These are phyloP conservation scores for Erythrolamprus reginae DNA, from an alignment of 2,113 vertebrate species.

Conservation along the genomic window DNA sequence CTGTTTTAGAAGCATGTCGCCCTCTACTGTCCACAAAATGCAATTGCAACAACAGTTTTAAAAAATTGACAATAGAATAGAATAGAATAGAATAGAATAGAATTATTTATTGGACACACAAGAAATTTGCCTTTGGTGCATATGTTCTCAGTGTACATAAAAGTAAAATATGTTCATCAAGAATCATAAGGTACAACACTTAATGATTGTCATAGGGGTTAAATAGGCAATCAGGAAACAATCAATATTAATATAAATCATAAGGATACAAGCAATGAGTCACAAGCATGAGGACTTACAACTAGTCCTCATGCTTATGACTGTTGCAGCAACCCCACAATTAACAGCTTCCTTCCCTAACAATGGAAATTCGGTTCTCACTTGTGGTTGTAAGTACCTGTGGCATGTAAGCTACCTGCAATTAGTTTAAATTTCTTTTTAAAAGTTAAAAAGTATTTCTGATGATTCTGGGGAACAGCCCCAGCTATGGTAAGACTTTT, in stretches of 20 bases:
- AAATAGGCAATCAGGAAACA: too few relatives aligned
- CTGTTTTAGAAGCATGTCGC: neutral
- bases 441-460: neutral
- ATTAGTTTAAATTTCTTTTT: neutral
- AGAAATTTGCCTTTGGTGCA: too few relatives aligned
- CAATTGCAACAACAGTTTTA: neutral
- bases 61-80: too few relatives aligned
- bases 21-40: neutral
- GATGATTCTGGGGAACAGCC: neutral
- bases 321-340: neutral
- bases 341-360: neutral
- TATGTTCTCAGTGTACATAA: too few relatives aligned
- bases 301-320: neutral
- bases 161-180: too few relatives aligned
- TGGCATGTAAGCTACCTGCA: neutral
- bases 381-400: neutral
- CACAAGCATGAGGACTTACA: too few relatives aligned
- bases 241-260: too few relatives aligned
- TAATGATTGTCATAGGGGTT: too few relatives aligned
- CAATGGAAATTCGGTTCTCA: neutral
- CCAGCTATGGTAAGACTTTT: neutral
- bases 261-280: too few relatives aligned
- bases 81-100: too few relatives aligned
- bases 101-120: too few relatives aligned
- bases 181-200: too few relatives aligned